Evolutionary conservation across 2,797 vertebrate species (phyloP), one percentile per base, ranked within the genome.

Genomic region (Tenualosa thibaudeaui): DNA sequence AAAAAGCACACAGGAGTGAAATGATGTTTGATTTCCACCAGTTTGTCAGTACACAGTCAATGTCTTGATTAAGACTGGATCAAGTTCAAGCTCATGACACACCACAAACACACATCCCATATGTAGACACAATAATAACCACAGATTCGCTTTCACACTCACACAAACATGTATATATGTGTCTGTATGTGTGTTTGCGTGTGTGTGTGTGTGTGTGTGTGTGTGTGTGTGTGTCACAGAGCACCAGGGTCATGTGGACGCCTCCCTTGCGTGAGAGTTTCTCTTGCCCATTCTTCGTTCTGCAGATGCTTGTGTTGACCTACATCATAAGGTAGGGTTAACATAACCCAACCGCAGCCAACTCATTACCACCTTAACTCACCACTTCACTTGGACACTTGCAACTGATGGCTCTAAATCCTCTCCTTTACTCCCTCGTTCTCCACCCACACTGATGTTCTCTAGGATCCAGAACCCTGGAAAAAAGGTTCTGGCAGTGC

Each of bases 241-340:
- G 96, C 81, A 97, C 96, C 15, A 94, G 96, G 0, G 96, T 96
- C 88, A 96, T 96, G 96, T 96, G 96, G 96, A 96, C 96, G 5
- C 96, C 96, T 0, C 96, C 96, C 83, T 94, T 96, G 26, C 94
- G 96, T 5, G 96, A 96, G 90, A 97, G 96, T 91, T 97, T 97
- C 91, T 97, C 96, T 0, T 97, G 96, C 82, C 96, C 96, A 0
- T 97, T 97, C 90, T 94, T 96, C 83, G 95, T 96, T 7, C 90
- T 97, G 86, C 96, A 96, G 93, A 96, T 96, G 96, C 89, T 96
- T 86, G 91, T 96, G 71, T 92, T 97, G 90, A 96, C 96, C 81
- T 93, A 62, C 58, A 62, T 62, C 6, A 62, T 62, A n/a, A 62
- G 58, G 58, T 62, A 62, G 24, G 9, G 58, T 6, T 24, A n/a